Evolutionary conservation across 2,797 vertebrate species (phyloP).

Genomic region (Paguma larvata): DNA sequence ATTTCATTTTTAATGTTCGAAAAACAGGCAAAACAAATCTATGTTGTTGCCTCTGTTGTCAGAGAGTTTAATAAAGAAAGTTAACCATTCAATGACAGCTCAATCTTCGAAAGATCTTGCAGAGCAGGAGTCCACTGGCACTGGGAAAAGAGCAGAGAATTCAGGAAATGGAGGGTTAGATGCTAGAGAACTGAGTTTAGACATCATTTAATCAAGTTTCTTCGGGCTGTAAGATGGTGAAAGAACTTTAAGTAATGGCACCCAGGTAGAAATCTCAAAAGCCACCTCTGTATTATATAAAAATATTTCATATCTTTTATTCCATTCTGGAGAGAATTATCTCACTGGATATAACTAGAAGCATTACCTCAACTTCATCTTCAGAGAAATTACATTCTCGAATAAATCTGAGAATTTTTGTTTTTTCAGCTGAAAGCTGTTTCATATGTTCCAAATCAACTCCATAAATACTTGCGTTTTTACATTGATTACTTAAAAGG

Average conservation of each 20-base stretch:
- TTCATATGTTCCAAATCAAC: background rate
- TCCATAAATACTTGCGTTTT: background rate
- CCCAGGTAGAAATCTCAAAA: background rate
- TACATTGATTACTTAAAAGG: background rate
- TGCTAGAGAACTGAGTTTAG: background rate
- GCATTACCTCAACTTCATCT: background rate
- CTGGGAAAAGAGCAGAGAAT: background rate
- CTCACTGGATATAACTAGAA: background rate
- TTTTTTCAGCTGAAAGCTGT: background rate
- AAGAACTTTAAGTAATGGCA: background rate
- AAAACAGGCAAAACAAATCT: background rate
- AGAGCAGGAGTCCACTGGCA: background rate
- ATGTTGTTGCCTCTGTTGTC: too few relatives aligned
- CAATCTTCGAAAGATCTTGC: background rate
- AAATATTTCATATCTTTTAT: background rate
- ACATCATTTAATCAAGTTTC: background rate
- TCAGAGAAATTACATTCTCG: background rate
- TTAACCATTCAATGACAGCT: background rate
- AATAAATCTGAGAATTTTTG: background rate
- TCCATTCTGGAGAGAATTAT: background rate
- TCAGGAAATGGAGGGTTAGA: background rate
- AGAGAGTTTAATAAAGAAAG: background rate
- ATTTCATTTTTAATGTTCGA: slow-evolving; percentile 29
- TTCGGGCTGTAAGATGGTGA: background rate
- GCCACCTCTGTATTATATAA: background rate